Evolutionary conservation across 2,888 invertebrate genomes (phyloP).

Genomic region (Drosophila recens): DNA sequence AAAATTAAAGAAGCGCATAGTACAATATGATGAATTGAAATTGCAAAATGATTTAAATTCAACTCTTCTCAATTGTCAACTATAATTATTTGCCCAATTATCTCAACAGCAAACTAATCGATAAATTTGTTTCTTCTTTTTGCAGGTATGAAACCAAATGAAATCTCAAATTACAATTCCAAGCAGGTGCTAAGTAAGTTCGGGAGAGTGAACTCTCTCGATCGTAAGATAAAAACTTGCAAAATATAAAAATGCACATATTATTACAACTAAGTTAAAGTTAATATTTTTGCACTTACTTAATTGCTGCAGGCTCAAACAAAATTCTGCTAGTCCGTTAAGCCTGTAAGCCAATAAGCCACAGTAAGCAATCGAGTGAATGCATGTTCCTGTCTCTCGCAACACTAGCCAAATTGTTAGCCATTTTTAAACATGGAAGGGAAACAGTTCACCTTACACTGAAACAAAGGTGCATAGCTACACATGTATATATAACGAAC

Average conservation of each 20-base stretch:
- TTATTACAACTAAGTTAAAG: neutral
- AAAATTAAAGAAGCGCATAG: slow-evolving; percentile 39
- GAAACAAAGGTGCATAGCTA: slow-evolving; percentile 38
- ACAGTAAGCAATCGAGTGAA: slow-evolving; percentile 43
- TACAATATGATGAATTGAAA: slow-evolving; percentile 18
- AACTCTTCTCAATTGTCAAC: slow-evolving; percentile 9
- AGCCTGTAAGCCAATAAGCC: slow-evolving; percentile 58
- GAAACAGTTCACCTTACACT: slow-evolving; percentile 45
- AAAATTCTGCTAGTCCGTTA: slow-evolving; percentile 6
- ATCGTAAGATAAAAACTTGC: too few relatives aligned
- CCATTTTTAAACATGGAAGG: slow-evolving; percentile 61
- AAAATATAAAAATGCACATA: too few relatives aligned
- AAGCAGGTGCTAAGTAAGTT: slow-evolving; percentile 18
- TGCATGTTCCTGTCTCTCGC: slow-evolving; percentile 47
- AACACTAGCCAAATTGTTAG: slow-evolving; percentile 43
- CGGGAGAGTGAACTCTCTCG: too few relatives aligned
- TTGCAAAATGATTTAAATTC: slow-evolving; percentile 16
- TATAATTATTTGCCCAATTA: neutral
- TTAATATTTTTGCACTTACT: slow-evolving; percentile 36
- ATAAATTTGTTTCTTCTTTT: slow-evolving; percentile 18
- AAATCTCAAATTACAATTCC: neutral
- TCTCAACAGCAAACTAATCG: slow-evolving; percentile 17
- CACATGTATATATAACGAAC: slow-evolving; percentile 49
- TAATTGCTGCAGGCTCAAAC: slow-evolving; percentile 13
- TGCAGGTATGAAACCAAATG: slow-evolving; percentile 45